phyloP scores from a whole-genome alignment of 2,797 vertebrate genomes.

The Thamnophis elegans region DNA sequence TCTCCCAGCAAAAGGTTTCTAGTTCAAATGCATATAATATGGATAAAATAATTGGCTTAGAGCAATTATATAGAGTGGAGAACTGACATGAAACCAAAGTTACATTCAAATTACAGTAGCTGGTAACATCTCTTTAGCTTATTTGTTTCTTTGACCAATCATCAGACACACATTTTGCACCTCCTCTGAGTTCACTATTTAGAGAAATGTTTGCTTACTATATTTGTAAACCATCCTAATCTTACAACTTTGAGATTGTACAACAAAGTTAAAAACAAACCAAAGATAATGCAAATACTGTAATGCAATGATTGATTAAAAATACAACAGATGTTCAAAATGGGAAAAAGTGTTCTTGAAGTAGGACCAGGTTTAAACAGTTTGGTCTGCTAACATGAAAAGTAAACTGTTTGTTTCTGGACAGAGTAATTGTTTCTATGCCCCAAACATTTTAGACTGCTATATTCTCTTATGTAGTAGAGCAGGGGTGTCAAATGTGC shows the following conservation, averaged over 20 bases:
- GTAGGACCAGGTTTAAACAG: background rate
- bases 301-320: background rate
- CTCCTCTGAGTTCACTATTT: background rate
- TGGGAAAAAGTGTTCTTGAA: background rate
- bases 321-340: background rate
- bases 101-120: background rate
- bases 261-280: background rate
- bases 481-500: background rate
- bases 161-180: background rate
- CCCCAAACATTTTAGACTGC: background rate
- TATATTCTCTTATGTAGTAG: background rate
- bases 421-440: background rate
- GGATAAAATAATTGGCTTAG: background rate
- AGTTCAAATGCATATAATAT: background rate
- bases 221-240: background rate
- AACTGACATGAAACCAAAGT: background rate
- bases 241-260: background rate
- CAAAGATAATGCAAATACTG: background rate
- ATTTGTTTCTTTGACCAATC: background rate
- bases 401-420: background rate
- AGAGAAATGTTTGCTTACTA: background rate
- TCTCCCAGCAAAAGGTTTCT: background rate
- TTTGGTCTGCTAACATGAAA: background rate
- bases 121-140: background rate
- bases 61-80: background rate